phyloP scores from a whole-genome alignment of 2,113 vertebrate species.

The Seriola dumerili region DNA sequence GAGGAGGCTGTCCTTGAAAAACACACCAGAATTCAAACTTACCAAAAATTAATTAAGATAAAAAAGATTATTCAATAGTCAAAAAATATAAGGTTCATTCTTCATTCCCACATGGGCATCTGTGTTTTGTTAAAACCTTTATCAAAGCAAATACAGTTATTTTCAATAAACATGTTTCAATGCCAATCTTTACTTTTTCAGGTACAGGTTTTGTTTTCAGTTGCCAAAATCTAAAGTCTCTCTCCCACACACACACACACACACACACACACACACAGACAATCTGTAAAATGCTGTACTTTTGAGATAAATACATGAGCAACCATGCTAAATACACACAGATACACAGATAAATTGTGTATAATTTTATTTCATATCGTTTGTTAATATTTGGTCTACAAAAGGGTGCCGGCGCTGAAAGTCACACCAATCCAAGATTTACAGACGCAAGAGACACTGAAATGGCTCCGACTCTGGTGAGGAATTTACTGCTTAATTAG shows the following conservation, averaged over 20 bases:
- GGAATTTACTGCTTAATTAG: background rate
- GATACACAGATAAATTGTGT: background rate
- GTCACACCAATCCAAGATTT: background rate
- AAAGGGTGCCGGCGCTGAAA: background rate
- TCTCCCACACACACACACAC: too few relatives aligned
- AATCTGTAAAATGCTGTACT: background rate
- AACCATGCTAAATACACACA: background rate
- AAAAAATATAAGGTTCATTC: too few relatives aligned
- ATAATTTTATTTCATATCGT: background rate
- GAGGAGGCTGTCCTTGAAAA: too few relatives aligned
- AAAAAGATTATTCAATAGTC: too few relatives aligned
- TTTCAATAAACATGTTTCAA: background rate
- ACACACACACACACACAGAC: too few relatives aligned
- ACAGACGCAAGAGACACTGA: background rate
- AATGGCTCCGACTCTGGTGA: constrained; percentile 81
- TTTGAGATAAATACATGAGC: background rate
- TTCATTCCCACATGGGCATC: too few relatives aligned
- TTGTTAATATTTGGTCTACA: background rate
- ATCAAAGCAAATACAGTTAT: background rate
- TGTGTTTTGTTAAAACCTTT: too few relatives aligned
- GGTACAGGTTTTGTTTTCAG: background rate
- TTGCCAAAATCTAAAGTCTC: too few relatives aligned
- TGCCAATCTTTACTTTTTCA: too few relatives aligned
- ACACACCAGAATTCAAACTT: too few relatives aligned
- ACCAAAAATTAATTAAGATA: too few relatives aligned